Conservation (phyloP, 1,140 invertebrate species). For the Leptinotarsa texana region DNA sequence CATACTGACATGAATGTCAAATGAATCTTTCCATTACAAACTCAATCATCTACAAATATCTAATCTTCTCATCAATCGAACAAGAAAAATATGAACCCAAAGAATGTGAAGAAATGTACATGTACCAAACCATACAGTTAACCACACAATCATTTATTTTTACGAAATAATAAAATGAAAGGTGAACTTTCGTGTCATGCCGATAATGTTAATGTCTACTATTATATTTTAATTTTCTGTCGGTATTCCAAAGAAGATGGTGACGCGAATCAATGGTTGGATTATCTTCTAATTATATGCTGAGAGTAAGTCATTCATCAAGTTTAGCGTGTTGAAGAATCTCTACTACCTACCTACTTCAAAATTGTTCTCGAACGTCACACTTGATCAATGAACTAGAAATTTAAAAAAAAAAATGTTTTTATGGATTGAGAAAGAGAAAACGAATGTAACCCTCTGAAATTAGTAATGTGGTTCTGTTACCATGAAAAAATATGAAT, state of each 20-base stretch:
- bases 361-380: no score
- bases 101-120: background rate
- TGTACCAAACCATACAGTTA: background rate
- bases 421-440: no score
- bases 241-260: background rate
- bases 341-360: background rate
- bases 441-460: no score
- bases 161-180: conserved; percentile 3
- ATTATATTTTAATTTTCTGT: conserved; percentile 2
- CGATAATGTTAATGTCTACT: background rate
- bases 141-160: background rate
- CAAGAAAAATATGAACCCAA: background rate
- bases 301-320: background rate
- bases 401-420: no score
- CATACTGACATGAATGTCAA: no score
- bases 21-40: no score
- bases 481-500: no score
- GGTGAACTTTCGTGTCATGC: background rate
- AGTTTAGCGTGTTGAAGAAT: background rate
- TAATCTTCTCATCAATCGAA: no score
- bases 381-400: no score
- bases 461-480: no score
- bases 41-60: no score
- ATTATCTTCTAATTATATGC: background rate
- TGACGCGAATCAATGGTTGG: background rate